These are phyloP conservation scores for Proisotoma minuta DNA, from an alignment of 2,888 invertebrate species.

Conservation along the genomic window DNA sequence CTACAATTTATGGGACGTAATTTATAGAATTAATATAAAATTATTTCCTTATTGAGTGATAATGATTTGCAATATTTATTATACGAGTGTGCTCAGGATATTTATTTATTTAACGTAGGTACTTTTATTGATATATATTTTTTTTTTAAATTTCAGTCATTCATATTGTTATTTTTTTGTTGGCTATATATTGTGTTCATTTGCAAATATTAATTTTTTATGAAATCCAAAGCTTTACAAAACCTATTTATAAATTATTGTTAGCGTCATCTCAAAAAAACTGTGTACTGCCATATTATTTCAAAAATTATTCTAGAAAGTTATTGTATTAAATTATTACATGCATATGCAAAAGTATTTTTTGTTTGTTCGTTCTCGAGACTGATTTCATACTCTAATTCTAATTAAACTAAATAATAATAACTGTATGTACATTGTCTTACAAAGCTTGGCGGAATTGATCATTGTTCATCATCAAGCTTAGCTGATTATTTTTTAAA, in stretches of 20 bases:
- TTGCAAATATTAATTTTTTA: neutral
- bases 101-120: neutral
- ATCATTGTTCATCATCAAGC: no score
- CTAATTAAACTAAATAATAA: neutral
- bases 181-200: neutral
- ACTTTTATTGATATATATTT: neutral
- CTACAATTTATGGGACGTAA: no score
- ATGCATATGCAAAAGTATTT: slow-evolving; percentile 15
- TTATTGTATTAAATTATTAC: no score
- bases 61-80: no score
- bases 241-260: neutral
- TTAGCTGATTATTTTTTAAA: no score
- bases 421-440: neutral
- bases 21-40: no score
- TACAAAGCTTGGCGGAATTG: no score
- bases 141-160: neutral
- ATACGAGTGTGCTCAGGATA: no score
- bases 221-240: neutral
- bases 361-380: slow-evolving; percentile 26
- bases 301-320: neutral
- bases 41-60: no score
- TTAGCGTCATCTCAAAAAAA: neutral
- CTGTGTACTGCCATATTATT: slow-evolving; percentile 7
- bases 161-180: neutral
- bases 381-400: slow-evolving; percentile 41